Conservation (phyloP, 2,113 vertebrate genomes). For the Corvus moneduloides region DNA sequence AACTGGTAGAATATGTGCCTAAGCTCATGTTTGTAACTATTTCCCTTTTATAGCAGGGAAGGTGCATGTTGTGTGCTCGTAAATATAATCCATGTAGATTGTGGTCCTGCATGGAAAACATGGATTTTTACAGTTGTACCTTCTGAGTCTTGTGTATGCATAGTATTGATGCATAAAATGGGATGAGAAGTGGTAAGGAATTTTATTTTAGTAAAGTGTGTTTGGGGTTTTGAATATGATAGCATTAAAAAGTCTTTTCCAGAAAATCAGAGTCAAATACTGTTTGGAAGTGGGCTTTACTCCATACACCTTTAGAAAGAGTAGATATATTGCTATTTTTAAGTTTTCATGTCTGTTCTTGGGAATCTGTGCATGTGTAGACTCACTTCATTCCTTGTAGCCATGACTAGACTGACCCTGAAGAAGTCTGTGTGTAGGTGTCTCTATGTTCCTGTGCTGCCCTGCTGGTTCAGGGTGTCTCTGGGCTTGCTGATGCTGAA, state of each 20-base stretch:
- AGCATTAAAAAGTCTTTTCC: not conserved
- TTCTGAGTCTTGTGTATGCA: not conserved
- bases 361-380: not conserved
- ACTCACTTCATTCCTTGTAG: rapidly evolving
- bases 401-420: rapidly evolving
- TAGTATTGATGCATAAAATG: not conserved
- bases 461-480: rapidly evolving
- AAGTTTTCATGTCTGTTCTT: not conserved
- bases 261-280: not conserved
- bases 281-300: not conserved
- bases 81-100: rapidly evolving
- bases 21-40: not conserved
- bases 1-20: not conserved
- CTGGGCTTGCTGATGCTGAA: not conserved
- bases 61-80: not conserved
- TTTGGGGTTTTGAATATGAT: not conserved
- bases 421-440: not conserved
- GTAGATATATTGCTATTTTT: rapidly evolving
- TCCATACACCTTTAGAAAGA: not conserved
- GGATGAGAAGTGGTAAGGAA: not conserved
- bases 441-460: rapidly evolving
- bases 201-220: not conserved
- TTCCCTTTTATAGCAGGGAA: not conserved
- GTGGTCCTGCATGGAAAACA: not conserved
- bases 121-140: not conserved